Conservation (phyloP, 1,140 invertebrate species). For the Procambarus clarkii region DNA sequence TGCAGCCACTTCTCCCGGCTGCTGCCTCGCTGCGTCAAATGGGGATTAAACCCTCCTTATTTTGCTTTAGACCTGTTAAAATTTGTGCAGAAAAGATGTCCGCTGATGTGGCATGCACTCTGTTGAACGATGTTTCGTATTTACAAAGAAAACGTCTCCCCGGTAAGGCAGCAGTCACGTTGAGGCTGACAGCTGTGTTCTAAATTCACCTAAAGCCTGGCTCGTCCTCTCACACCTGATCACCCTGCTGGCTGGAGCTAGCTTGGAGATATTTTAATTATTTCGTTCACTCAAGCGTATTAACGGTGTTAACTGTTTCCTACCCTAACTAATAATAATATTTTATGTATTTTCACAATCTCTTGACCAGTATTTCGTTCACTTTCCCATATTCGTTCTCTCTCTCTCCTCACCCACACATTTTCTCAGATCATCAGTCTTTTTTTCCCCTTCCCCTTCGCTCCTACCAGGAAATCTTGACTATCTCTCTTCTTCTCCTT, state of each 20-base stretch:
- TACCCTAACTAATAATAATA: too few species aligned
- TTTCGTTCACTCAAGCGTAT: too few species aligned
- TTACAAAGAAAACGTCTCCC: background rate
- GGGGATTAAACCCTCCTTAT: too few species aligned
- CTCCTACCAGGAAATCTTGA: too few species aligned
- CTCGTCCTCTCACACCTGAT: background rate
- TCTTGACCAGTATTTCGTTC: background rate
- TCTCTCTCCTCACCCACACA: background rate
- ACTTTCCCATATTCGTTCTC: background rate
- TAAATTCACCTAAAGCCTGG: background rate
- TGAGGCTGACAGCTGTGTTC: background rate
- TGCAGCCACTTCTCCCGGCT: background rate
- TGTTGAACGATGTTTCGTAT: background rate
- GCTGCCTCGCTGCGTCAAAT: too few species aligned
- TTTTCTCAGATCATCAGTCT: too few species aligned
- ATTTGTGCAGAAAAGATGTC: background rate
- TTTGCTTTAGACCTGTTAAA: background rate
- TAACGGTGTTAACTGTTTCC: too few species aligned
- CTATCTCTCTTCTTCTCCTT: too few species aligned
- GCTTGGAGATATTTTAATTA: too few species aligned
- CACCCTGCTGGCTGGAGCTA: background rate
- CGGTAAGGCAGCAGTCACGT: background rate
- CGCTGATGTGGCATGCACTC: background rate
- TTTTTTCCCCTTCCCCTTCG: too few species aligned
- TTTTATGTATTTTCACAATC: background rate